These are phyloP conservation scores for Agrochola lota DNA, from an alignment of 2,888 invertebrate species.

Conservation along the genomic window DNA sequence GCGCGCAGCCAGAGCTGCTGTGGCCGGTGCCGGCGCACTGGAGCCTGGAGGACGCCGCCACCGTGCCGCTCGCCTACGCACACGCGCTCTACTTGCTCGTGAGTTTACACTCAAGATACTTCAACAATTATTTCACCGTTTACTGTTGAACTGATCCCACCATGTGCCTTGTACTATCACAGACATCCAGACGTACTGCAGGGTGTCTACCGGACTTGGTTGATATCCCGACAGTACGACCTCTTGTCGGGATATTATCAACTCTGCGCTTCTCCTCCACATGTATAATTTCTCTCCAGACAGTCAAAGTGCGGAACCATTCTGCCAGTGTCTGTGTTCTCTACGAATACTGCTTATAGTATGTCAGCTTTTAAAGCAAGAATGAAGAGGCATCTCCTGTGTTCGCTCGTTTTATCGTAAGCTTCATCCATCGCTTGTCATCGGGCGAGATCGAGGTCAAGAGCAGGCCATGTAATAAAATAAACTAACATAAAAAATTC, in stretches of 20 bases:
- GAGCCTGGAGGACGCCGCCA: slow-evolving; percentile 93
- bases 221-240: background rate
- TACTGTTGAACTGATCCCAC: too few species aligned
- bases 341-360: background rate
- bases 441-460: background rate
- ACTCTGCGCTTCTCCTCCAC: background rate
- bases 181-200: background rate
- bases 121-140: background rate
- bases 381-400: background rate
- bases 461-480: background rate
- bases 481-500: background rate
- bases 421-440: background rate
- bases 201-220: background rate
- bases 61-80: slow-evolving; percentile 94
- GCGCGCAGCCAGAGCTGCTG: slow-evolving; percentile 84
- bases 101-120: slow-evolving; percentile 48
- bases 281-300: background rate
- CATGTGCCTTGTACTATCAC: background rate
- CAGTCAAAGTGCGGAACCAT: background rate
- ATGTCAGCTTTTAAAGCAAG: background rate
- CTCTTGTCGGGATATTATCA: background rate
- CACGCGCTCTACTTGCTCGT: slow-evolving; percentile 86
- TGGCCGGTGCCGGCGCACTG: slow-evolving; percentile 94
- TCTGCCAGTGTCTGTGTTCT: too few species aligned
- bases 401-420: background rate